phyloP scores from a whole-genome alignment of 2,113 vertebrate genomes.

The Tenrec ecaudatus region DNA sequence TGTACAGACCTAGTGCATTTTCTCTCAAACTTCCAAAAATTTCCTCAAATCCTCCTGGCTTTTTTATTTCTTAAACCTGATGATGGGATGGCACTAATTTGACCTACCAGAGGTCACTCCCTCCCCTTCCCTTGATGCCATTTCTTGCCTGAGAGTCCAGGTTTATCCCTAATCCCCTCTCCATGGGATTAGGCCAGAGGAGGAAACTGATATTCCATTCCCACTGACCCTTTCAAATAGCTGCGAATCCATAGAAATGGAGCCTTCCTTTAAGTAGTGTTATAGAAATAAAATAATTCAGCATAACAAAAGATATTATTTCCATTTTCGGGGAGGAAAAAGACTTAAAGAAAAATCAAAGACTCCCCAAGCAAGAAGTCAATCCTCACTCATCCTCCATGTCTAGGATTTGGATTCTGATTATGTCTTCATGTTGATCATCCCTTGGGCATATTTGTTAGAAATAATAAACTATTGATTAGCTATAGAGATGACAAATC shows the following conservation, averaged over 20 bases:
- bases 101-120: not conserved
- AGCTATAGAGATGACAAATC: not conserved
- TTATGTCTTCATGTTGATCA: not conserved
- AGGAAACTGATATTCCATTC: not conserved
- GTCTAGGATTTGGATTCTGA: not conserved
- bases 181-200: not conserved
- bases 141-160: not conserved
- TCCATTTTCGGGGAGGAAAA: too few species aligned
- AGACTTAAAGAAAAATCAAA: not conserved
- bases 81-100: not conserved
- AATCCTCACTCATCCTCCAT: not conserved
- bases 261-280: not conserved
- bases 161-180: not conserved
- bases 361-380: not conserved
- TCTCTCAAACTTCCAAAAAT: not conserved
- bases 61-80: not conserved
- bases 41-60: not conserved
- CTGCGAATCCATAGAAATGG: not conserved
- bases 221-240: not conserved
- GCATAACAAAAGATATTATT: too few species aligned
- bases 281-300: constrained; percentile 30
- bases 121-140: not conserved
- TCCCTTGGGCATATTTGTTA: not conserved
- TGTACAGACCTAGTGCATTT: not conserved
- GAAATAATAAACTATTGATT: not conserved